These are phyloP conservation scores for Dolichoris vasculosae DNA, from an alignment of 1,140 invertebrate species.

Conservation along the genomic window DNA sequence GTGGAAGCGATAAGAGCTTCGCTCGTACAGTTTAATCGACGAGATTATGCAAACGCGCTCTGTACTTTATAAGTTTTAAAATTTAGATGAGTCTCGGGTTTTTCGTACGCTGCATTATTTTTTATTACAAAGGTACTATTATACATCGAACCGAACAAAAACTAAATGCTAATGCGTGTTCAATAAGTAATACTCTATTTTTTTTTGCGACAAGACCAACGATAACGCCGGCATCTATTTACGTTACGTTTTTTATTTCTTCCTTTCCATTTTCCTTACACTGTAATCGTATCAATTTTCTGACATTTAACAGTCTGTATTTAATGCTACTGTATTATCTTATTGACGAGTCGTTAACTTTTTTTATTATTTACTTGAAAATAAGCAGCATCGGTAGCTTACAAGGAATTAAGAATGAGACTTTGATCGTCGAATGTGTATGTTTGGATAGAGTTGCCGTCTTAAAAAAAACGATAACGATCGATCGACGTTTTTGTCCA, in stretches of 20 bases:
- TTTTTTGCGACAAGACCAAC: not conserved
- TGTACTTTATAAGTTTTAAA: not conserved
- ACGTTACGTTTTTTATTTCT: not conserved
- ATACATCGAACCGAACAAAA: not conserved
- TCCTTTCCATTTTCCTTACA: not conserved
- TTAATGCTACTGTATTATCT: not conserved
- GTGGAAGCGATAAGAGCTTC: constrained; percentile 5
- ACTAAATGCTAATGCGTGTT: not conserved
- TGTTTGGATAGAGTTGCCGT: too few species aligned
- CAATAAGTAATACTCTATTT: not conserved
- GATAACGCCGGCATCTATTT: not conserved
- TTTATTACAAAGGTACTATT: not conserved
- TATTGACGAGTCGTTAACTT: not conserved
- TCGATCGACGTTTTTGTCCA: not conserved
- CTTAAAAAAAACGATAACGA: not conserved
- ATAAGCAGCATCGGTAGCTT: not conserved
- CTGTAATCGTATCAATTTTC: constrained; percentile 6
- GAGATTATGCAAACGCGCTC: constrained; percentile 15
- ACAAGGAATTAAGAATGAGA: too few species aligned
- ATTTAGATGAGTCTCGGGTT: not conserved
- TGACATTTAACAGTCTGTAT: not conserved
- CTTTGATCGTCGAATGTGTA: too few species aligned
- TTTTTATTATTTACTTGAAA: not conserved
- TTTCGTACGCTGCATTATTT: not conserved
- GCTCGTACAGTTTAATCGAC: constrained; percentile 24